Base-by-base conservation (phyloP, 2,113 vertebrate genomes). In the Saiga tatarica region DNA sequence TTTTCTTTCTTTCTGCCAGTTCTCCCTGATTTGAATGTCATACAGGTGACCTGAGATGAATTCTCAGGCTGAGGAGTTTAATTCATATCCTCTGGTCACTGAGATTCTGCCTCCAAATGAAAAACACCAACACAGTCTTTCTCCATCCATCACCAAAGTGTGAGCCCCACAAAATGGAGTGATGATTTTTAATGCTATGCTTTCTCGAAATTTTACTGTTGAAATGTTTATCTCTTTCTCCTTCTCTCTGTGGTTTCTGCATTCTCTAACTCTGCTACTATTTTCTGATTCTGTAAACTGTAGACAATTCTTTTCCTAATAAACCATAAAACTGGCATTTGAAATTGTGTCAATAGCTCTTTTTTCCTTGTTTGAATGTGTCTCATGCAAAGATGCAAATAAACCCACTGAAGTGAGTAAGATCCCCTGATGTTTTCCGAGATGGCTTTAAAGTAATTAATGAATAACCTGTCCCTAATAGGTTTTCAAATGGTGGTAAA, bases 231-330 rank as follows among this genome's bases (percentile, higher is more conserved):
- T 14, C 71, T 8, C n/a, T 25, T n/a, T 33, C 23, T 15, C 10
- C 26, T 28, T 10, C 11, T 50, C 67, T 16, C 53, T n/a, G 7
- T 55, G 57, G 7, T 60, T 82, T 86, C 28, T 64, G 1, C 25
- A 42, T 45, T 23, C 13, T 67, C 5, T 45, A n/a, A 82, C 26
- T 57, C 25, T 64, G 5, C 25, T 52, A 7, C 5, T 62, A 3
- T 33, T 74, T 94, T 92, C 26, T 47, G n/a, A 60, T 93, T 91
- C 39, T 86, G n/a, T 85, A 93, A 91, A 74, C n/a, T 10, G 11
- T 82, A 87, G 47, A 30, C 1, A 45, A 39, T 92, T 88, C 7
- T 91, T 87, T 94, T 60, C 30, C 45, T 67, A 97, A 97, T 97
- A 97, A 97, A 94, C 12, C 13, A 39, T 30, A 45, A 91, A 60